Percentiles rank a stretch among this genome's conserved stretches.
phyloP scores from a whole-genome alignment of 2,888 invertebrate species.

The Resseliella maxima region DNA sequence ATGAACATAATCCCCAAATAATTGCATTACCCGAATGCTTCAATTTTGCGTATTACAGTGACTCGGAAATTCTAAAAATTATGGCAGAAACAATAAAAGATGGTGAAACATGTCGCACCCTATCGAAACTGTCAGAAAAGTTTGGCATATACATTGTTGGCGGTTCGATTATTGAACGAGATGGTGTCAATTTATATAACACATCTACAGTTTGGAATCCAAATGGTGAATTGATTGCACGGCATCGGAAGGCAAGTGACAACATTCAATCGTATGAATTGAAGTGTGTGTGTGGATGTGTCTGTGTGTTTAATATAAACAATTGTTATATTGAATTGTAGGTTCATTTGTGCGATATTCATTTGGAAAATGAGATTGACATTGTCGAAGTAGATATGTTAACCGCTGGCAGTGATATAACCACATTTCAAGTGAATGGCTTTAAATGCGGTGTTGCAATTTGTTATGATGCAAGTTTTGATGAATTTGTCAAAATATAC shows the following conservation, averaged over 20 bases:
- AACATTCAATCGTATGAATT: background rate
- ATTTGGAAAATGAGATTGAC: background rate
- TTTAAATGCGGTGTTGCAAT: slow-evolving; percentile 54
- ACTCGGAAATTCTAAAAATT: background rate
- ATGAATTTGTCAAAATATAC: slow-evolving; percentile 48
- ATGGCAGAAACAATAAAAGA: background rate
- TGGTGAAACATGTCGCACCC: background rate
- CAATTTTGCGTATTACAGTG: background rate
- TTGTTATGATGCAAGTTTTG: slow-evolving; percentile 45
- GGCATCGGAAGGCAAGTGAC: slow-evolving; percentile 3
- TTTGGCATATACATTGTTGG: slow-evolving; percentile 23
- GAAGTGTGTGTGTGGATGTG: no score
- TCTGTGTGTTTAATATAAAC: background rate
- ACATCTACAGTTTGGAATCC: slow-evolving; percentile 31
- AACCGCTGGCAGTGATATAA: slow-evolving; percentile 23
- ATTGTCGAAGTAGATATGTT: background rate
- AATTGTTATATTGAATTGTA: background rate
- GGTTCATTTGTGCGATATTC: slow-evolving; percentile 54
- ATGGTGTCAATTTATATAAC: slow-evolving; percentile 18
- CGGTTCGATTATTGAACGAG: slow-evolving; percentile 52
- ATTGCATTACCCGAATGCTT: slow-evolving; percentile 56
- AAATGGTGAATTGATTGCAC: slow-evolving; percentile 46
- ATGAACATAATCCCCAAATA: background rate
- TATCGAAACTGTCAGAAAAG: slow-evolving; percentile 33
- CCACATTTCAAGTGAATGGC: slow-evolving; percentile 42